Evolutionary conservation across 1,140 invertebrate genomes (phyloP).

Genomic region (Leptopilina boulardi): DNA sequence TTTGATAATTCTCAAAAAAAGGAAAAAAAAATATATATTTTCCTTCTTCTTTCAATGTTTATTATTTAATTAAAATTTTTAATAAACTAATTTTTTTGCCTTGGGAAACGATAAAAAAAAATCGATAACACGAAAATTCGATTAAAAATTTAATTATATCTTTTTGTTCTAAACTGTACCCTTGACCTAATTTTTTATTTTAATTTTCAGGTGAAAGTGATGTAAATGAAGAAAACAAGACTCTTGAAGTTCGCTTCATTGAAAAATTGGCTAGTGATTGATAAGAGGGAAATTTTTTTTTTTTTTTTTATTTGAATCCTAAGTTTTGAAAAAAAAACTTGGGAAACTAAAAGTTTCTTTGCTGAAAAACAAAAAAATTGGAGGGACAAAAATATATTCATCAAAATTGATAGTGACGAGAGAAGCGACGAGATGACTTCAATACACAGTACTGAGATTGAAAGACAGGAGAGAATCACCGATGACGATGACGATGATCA

Average conservation of each 20-base stretch:
- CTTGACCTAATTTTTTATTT: no score
- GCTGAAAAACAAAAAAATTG: neutral
- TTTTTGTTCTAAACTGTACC: no score
- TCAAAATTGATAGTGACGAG: neutral
- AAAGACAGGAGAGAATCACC: slow-evolving; percentile 79
- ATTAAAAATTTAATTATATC: no score
- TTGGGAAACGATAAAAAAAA: no score
- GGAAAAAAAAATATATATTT: no score
- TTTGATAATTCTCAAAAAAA: no score
- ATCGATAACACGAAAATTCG: no score
- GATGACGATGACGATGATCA: slow-evolving; percentile 88
- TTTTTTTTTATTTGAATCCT: neutral
- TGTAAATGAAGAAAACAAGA: slow-evolving; percentile 10
- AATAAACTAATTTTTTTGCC: no score
- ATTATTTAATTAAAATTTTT: no score
- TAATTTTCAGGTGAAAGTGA: slow-evolving; percentile 23
- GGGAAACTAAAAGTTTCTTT: no score
- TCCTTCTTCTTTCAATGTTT: no score
- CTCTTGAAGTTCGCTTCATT: slow-evolving; percentile 11
- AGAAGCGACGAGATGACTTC: neutral
- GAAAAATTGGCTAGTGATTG: neutral
- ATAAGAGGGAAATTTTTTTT: neutral
- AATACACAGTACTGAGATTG: slow-evolving; percentile 44
- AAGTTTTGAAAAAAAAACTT: neutral
- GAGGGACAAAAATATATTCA: neutral